These are phyloP conservation scores for Azorinus chamasolen DNA, from an alignment of 2,888 invertebrate species.

Conservation along the genomic window DNA sequence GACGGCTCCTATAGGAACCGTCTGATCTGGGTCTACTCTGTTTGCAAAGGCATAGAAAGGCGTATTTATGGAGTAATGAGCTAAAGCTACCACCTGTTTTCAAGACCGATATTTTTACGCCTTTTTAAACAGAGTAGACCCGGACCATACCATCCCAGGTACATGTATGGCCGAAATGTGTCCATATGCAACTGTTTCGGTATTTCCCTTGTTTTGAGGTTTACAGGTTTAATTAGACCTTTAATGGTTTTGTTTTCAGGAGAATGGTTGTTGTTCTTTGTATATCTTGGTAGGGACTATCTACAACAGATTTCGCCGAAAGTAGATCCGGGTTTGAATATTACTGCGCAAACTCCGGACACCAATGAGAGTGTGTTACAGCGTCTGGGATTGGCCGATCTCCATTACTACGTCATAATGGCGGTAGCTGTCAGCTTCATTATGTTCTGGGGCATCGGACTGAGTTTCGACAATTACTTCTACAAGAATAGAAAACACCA, in stretches of 20 bases:
- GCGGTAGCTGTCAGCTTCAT: conserved; percentile 88
- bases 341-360: neutral
- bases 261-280: conserved; percentile 89
- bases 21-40: no score
- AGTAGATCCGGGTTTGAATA: conserved; percentile 5
- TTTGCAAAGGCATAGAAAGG: no score
- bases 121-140: no score
- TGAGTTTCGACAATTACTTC: conserved; percentile 91
- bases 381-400: conserved; percentile 55
- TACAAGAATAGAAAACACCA: conserved; percentile 81
- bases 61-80: no score
- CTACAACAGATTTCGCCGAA: conserved; percentile 24
- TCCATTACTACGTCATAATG: conserved; percentile 58
- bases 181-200: no score
- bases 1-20: no score
- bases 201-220: no score
- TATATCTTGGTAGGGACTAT: conserved; percentile 89
- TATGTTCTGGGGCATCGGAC: conserved; percentile 90
- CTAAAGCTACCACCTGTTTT: no score
- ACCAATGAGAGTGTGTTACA: conserved; percentile 20
- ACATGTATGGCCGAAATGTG: no score
- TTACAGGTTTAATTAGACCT: no score
- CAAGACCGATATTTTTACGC: no score
- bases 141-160: no score
- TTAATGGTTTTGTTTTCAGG: conserved; percentile 52